phyloP scores from a whole-genome alignment of 2,113 vertebrate genomes.

The Rousettus leschenaultii region DNA sequence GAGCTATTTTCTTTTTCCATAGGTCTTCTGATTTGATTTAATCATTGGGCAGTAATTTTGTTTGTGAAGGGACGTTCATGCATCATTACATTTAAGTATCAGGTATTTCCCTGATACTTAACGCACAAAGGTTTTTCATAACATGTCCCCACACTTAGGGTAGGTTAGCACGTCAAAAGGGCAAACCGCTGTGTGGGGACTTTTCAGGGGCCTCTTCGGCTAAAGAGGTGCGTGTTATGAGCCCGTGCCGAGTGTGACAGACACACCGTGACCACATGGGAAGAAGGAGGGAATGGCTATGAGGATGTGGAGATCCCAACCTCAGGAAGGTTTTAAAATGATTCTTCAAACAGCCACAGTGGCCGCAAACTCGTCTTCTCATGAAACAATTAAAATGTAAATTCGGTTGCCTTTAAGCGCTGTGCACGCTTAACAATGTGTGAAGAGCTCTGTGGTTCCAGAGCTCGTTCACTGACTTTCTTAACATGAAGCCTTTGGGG shows the following conservation, averaged over 20 bases:
- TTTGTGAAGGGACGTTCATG: not conserved
- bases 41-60: slow-evolving; percentile 14
- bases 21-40: slow-evolving; percentile 67
- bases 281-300: not conserved
- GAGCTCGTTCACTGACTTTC: not conserved
- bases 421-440: not conserved
- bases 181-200: not conserved
- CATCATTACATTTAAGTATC: not conserved
- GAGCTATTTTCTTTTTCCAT: slow-evolving; percentile 32
- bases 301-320: not conserved
- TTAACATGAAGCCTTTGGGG: not conserved
- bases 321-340: not conserved
- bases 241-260: not conserved
- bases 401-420: not conserved
- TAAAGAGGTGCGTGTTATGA: not conserved
- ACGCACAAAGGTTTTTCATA: not conserved
- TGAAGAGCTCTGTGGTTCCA: not conserved
- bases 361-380: not conserved
- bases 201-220: not conserved
- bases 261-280: accelerated
- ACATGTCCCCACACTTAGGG: not conserved
- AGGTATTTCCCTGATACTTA: not conserved
- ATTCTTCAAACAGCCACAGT: not conserved
- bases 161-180: not conserved
- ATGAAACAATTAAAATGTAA: not conserved